A percentile compares a stretch with the other conserved stretches of the same genome.
Conservation (phyloP, 2,888 invertebrate species). For the Chrysina gloriosa region DNA sequence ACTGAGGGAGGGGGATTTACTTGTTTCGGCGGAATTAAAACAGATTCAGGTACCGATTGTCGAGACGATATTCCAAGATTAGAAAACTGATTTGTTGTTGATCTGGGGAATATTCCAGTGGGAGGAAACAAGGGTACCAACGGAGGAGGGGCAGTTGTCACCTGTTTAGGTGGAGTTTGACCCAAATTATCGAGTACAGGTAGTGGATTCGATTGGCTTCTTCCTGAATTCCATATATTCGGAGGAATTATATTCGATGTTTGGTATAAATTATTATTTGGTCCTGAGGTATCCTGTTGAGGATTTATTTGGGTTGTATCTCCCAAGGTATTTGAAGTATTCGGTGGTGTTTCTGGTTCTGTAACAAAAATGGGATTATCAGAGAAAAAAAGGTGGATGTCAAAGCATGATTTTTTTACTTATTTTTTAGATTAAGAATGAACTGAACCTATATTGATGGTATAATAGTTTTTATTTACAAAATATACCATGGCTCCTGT, state of each 20-base stretch:
- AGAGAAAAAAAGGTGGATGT: no score
- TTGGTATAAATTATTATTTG: conserved; percentile 4
- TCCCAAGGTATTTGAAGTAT: background rate
- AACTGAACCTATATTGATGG: no score
- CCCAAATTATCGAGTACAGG: background rate
- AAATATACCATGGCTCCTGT: no score
- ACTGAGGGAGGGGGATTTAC: no score
- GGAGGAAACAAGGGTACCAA: background rate
- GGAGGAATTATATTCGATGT: background rate
- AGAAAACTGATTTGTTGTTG: no score
- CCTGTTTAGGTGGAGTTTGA: background rate
- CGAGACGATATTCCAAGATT: no score
- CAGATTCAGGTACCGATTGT: no score
- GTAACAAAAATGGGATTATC: background rate
- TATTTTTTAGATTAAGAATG: no score
- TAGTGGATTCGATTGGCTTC: background rate
- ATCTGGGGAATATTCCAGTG: no score
- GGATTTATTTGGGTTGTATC: background rate
- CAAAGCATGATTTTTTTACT: no score
- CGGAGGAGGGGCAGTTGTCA: background rate
- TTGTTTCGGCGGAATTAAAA: no score
- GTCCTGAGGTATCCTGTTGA: background rate
- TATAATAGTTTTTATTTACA: no score
- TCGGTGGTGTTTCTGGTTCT: background rate
- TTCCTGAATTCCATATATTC: conserved; percentile 1